Conservation (phyloP, 2,797 vertebrate species). For the Vespertilio murinus region DNA sequence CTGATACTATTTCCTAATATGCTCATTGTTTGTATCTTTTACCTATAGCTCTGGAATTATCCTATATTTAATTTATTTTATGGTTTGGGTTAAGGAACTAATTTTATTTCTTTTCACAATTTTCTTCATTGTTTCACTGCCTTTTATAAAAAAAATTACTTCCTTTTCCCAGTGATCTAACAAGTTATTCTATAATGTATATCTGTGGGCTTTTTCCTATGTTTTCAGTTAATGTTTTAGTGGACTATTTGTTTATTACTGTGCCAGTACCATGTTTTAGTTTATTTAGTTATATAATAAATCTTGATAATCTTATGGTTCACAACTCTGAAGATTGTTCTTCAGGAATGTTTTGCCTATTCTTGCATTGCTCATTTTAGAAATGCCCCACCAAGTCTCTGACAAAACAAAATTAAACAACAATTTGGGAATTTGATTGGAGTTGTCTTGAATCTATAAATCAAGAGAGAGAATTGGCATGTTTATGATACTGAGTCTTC, state of each 20-base stretch:
- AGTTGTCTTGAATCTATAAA: background rate
- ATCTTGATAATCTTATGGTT: background rate
- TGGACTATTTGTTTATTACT: background rate
- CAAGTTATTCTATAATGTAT: background rate
- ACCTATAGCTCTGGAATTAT: background rate
- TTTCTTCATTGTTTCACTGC: background rate
- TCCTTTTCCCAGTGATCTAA: background rate
- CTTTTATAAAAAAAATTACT: background rate
- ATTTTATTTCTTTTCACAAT: background rate
- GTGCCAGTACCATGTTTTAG: background rate
- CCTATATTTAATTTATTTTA: background rate
- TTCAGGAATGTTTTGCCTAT: background rate
- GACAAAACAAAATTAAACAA: background rate
- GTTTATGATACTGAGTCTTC: background rate
- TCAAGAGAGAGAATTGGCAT: background rate
- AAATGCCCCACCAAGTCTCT: background rate
- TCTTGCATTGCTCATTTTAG: constrained; percentile 1
- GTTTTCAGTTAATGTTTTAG: background rate
- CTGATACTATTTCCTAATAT: background rate
- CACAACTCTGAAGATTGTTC: constrained; percentile 1
- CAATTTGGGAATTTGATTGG: background rate
- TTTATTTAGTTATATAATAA: constrained; percentile 8
- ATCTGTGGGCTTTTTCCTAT: background rate
- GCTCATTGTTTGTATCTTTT: constrained; percentile 8
- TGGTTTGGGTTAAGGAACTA: background rate